Conservation (phyloP, 2,113 vertebrate genomes). For the Prunella fulvescens region DNA sequence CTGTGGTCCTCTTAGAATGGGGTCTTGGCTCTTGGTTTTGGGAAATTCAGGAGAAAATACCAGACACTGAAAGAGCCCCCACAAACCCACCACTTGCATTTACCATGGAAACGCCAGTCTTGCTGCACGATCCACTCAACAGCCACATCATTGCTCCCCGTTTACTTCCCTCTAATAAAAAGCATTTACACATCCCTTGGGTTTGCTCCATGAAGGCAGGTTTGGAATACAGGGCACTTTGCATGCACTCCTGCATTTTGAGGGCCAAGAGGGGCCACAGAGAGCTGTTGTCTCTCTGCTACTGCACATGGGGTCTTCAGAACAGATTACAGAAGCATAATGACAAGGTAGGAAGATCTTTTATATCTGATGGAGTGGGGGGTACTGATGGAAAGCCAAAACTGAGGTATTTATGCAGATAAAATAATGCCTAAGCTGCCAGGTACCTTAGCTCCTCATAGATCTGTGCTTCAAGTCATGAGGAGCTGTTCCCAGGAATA, state of each 20-base stretch:
- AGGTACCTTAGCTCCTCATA: neutral
- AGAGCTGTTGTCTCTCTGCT: neutral
- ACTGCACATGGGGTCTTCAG: neutral
- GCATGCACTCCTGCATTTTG: neutral
- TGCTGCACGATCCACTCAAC: neutral
- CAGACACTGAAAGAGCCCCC: neutral
- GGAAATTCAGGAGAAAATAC: neutral
- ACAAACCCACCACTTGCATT: neutral
- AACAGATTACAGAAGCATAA: neutral
- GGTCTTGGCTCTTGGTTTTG: constrained; percentile 25
- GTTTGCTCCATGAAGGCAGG: neutral
- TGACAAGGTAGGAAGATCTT: neutral
- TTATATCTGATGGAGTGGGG: neutral
- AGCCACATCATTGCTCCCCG: neutral
- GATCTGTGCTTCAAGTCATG: accelerated
- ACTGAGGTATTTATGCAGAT: neutral
- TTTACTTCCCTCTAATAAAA: neutral
- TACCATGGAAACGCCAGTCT: neutral
- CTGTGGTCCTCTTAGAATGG: constrained; percentile 29
- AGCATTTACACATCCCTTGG: neutral
- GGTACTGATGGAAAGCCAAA: neutral
- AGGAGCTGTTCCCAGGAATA: neutral
- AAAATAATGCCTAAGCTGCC: neutral
- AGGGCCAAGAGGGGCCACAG: neutral
- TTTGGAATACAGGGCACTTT: neutral